Conservation (phyloP, 2,888 invertebrate genomes). For the Eilema depressum region DNA sequence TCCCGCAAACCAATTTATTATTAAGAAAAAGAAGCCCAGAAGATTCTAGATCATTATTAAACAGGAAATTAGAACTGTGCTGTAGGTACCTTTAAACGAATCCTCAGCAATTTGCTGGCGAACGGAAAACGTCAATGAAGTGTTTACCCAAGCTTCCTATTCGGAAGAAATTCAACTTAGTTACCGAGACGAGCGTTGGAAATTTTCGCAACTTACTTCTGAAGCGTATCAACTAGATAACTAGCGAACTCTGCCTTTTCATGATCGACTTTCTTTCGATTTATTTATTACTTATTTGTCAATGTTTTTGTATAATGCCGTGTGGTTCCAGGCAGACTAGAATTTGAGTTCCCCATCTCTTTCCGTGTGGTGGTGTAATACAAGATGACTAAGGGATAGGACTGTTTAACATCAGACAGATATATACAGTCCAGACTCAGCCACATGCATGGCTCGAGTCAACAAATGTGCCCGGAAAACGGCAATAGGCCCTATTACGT, state of each 20-base stretch:
- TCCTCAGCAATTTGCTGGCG: slow-evolving; percentile 32
- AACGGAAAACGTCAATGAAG: slow-evolving; percentile 25
- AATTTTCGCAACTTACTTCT: not conserved
- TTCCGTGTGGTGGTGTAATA: no score
- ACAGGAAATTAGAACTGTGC: slow-evolving; percentile 34
- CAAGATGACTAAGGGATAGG: no score
- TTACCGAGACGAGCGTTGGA: not conserved
- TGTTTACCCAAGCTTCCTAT: slow-evolving; percentile 41
- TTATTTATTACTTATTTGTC: no score
- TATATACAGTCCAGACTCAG: no score
- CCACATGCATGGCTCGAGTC: no score
- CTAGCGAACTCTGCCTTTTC: not conserved
- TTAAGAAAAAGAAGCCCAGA: not conserved
- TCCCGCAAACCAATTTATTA: no score
- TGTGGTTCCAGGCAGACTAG: no score
- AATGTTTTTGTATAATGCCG: no score
- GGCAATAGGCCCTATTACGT: no score
- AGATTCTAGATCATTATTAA: slow-evolving; percentile 5
- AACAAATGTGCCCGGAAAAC: no score
- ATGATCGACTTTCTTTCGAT: not conserved
- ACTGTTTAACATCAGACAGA: no score
- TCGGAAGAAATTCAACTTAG: slow-evolving; percentile 15
- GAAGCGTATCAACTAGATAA: not conserved
- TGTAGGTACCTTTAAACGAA: slow-evolving; percentile 25
- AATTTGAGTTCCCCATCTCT: no score